Base-by-base conservation (phyloP, 2,888 invertebrate genomes). In the Scaptomyza parva region DNA sequence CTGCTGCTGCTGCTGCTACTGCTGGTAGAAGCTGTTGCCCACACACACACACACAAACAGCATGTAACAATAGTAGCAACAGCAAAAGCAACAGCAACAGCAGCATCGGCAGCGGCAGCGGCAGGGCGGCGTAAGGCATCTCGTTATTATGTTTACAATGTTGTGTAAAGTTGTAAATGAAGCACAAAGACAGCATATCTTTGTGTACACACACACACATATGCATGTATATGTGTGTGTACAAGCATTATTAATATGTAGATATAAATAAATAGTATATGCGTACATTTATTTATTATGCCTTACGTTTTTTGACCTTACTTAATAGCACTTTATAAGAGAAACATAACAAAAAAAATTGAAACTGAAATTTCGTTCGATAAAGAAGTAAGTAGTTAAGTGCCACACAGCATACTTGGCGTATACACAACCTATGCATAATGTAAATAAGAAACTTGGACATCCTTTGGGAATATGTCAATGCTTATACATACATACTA, bases 111-210 rank as follows among this genome's bases (percentile, higher is more conserved):
- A 33, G 12, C 33, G 43, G 37, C 48, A 22, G 9, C 44, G 17
- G 18, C 18, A 20, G 28, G 55, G 44, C 52, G 39, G 30, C 73
- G 65, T 60, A 47, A 61, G 64, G 67, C 67, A 67, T 63, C 76
- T 77, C 72, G 63, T 78, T 72, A 78, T 78, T 78, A 77, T 78
- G 77, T 78, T 78, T 77, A 77, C 77, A 77, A 77, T 77, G 77
- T 77, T 74, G 78, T 75, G 78, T 66, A 74, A 77, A 77, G 78
- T 77, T 77, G 67, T 74, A 77, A 77, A 77, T 70, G 77, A 77
- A 77, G 75, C 77, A 76, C 77, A 77, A 77, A 77, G 76, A 60
- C 71, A 77, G 65, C 78, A 70, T 70, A 69, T 70, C 66, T 55
- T 63, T 54, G 43, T 39, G 40, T 43, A 22, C 20, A 41, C 18